Conservation (phyloP, 2,113 vertebrate genomes). For the Nerophis lumbriciformis region DNA sequence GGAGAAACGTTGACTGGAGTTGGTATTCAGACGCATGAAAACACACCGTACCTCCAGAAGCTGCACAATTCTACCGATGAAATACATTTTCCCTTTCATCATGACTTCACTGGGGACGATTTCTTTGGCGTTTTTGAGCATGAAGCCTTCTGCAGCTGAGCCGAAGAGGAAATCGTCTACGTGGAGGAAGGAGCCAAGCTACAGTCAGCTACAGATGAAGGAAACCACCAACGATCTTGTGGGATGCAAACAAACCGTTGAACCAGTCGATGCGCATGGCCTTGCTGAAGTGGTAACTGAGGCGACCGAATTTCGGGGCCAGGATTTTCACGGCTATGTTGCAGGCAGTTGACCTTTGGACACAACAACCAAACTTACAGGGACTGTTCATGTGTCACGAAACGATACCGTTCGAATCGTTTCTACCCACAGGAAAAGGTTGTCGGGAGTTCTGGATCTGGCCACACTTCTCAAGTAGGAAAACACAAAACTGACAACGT, state of each 20-base stretch:
- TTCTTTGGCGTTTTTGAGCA: slow-evolving; percentile 68
- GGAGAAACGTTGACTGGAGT: not conserved
- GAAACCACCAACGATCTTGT: not conserved
- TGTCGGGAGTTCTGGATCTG: slow-evolving; percentile 68
- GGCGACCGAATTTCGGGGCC: slow-evolving; percentile 62
- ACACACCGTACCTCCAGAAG: slow-evolving; percentile 72
- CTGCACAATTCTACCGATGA: slow-evolving; percentile 71
- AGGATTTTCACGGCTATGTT: slow-evolving; percentile 78
- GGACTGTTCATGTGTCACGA: not conserved
- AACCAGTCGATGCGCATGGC: slow-evolving; percentile 62
- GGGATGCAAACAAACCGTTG: slow-evolving; percentile 66
- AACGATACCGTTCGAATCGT: not conserved
- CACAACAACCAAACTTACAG: not conserved
- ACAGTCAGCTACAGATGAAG: rapidly evolving
- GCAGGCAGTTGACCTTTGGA: slow-evolving; percentile 74
- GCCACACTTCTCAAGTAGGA: slow-evolving; percentile 73
- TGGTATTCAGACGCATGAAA: not conserved
- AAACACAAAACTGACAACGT: slow-evolving; percentile 77
- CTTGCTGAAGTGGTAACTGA: slow-evolving; percentile 75
- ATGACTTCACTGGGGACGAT: slow-evolving; percentile 74
- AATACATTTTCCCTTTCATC: slow-evolving; percentile 62
- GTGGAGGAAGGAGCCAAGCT: not conserved
- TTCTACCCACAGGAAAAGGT: slow-evolving; percentile 72
- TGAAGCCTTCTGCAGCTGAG: slow-evolving; percentile 58
- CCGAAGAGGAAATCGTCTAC: slow-evolving; percentile 75